Percentiles rank a stretch among this genome's conserved stretches.
phyloP scores from a whole-genome alignment of 2,797 vertebrate species.

The Propithecus perrieri region DNA sequence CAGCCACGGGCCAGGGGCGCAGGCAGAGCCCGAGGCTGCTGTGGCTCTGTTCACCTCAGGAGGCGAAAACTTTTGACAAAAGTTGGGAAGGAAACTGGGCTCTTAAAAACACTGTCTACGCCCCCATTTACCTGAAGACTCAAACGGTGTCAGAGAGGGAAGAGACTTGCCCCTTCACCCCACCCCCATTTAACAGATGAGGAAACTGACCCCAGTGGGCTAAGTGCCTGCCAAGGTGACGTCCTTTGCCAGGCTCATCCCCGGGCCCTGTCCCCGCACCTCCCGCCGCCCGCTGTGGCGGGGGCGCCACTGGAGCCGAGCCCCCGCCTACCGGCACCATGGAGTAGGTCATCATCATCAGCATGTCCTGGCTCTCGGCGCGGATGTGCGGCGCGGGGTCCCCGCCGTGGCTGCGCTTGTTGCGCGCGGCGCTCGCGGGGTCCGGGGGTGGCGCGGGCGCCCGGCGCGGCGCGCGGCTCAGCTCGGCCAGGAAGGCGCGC shows the following conservation, averaged over 20 bases:
- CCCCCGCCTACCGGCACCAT: conserved; percentile 94
- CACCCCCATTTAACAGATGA: neutral
- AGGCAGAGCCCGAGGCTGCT: neutral
- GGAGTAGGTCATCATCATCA: conserved; percentile 98
- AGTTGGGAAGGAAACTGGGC: neutral
- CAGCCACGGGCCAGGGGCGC: neutral
- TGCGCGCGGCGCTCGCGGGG: conserved; percentile 84
- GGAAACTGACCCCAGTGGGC: neutral
- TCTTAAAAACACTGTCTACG: neutral
- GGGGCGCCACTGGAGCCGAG: neutral
- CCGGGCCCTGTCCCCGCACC: neutral
- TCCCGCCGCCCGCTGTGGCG: neutral
- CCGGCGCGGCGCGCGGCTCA: conserved; percentile 62
- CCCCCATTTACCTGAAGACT: neutral
- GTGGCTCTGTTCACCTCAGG: neutral
- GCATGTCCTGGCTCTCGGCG: conserved; percentile 89
- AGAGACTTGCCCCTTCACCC: neutral
- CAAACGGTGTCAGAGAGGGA: neutral
- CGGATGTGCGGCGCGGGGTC: conserved; percentile 83
- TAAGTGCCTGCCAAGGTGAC: neutral
- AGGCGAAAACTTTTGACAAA: neutral
- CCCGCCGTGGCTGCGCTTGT: conserved; percentile 89
- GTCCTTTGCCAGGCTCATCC: neutral
- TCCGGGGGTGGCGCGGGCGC: neutral
- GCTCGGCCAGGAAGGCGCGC: conserved; percentile 81